Evolutionary conservation across 2,113 vertebrate species (phyloP), one percentile per base, ranked within the genome.

Genomic region (Sinocyclocheilus anophthalmus): DNA sequence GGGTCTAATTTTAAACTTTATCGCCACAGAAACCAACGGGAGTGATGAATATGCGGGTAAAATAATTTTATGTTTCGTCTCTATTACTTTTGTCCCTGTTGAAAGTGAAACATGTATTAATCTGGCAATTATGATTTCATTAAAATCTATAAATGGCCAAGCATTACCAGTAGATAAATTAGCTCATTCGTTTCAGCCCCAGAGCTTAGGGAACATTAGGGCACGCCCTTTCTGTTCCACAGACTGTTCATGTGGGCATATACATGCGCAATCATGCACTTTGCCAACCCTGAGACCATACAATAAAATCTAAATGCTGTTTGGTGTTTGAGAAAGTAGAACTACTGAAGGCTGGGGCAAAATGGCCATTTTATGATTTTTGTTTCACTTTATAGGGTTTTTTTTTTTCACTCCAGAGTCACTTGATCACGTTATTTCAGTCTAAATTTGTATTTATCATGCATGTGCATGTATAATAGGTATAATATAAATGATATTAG

Each of bases 111-210:
- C 91, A 90, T 92, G 91, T 92, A 94, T 93, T 93, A 93, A 94
- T 89, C 89, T 91, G 88, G 90, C 92, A 94, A 94, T 95, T 94
- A 94, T 88, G 91, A 92, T 93, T 93, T 93, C 91, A 94, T 94
- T 95, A 94, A 93, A 94, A 92, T 94, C 94, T 95, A 94, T 94
- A 94, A 95, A 95, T 95, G 93, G 93, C 93, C 86, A 86, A 91
- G 90, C 89, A 93, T 95, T 94, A 93, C 89, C 92, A 92, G 88
- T 85, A 83, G 90, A 91, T 92, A 90, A 94, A 92, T 94, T 90
- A 91, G 91, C 90, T 89, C 84, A 90, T 90, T 88, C 76, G 26
- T 93, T 91, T 85, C 83, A 81, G 84, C 57, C 37, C 18, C 39
- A 45, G 26, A 75, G 81, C 85, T 88, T 84, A 24, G 50, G 30